These are phyloP conservation scores for Harmothoe impar DNA, from an alignment of 2,888 invertebrate species.

Conservation along the genomic window DNA sequence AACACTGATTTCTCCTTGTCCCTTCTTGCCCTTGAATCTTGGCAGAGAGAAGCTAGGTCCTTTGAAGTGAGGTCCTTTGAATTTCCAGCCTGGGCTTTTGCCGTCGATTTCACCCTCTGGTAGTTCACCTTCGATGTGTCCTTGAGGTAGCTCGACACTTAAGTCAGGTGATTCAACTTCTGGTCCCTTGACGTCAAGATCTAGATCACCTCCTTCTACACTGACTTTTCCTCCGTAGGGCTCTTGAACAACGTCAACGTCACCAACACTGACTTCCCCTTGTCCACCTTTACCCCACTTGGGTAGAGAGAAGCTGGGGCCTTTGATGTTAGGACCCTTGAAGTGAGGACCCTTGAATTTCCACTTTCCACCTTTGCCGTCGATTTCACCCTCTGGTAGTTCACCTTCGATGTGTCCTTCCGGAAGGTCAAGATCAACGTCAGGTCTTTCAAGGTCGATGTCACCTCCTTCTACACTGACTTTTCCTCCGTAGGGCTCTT, in stretches of 20 bases:
- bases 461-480: slow-evolving; percentile 10
- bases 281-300: slow-evolving; percentile 27
- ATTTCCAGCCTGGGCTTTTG: slow-evolving; percentile 26
- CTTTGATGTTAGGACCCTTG: slow-evolving; percentile 33
- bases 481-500: slow-evolving; percentile 51
- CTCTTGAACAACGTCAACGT: slow-evolving; percentile 43
- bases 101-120: slow-evolving; percentile 9
- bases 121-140: slow-evolving; percentile 42
- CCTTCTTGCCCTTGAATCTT: background rate
- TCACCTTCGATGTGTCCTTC: slow-evolving; percentile 36
- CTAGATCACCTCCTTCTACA: slow-evolving; percentile 28
- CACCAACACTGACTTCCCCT: slow-evolving; percentile 59
- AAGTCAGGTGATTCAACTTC: background rate
- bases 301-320: slow-evolving; percentile 37
- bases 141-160: slow-evolving; percentile 35
- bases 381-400: background rate
- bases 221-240: slow-evolving; percentile 27
- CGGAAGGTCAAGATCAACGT: background rate
- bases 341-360: slow-evolving; percentile 36
- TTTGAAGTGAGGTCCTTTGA: slow-evolving; percentile 31
- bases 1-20: slow-evolving; percentile 46
- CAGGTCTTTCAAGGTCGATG: background rate
- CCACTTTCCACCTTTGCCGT: slow-evolving; percentile 15
- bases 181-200: background rate
- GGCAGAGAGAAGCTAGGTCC: slow-evolving; percentile 37